Evolutionary conservation across 1,140 invertebrate genomes (phyloP).

Genomic region (Phortica variegata): DNA sequence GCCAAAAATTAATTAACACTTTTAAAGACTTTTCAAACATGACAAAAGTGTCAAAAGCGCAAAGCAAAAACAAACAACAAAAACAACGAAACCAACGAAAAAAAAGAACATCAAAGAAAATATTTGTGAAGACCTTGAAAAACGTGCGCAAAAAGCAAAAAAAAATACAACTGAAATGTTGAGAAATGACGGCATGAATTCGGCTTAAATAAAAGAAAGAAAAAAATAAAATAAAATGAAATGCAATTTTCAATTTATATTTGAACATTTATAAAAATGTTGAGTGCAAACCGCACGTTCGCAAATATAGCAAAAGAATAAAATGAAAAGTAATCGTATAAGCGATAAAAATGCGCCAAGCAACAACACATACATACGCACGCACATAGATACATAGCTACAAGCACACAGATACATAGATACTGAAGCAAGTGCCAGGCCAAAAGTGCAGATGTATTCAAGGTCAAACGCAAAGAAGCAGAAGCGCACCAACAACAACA

Average conservation of each 20-base stretch:
- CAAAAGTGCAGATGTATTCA: constrained; percentile 47
- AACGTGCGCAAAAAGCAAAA: constrained; percentile 13
- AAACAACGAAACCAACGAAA: no score
- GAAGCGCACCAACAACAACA: constrained; percentile 17
- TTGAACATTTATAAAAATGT: constrained; percentile 3
- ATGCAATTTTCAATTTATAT: no score
- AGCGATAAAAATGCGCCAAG: constrained; percentile 14
- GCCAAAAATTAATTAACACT: no score
- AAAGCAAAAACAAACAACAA: no score
- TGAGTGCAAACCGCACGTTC: constrained; percentile 2
- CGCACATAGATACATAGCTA: constrained; percentile 9
- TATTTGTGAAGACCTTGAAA: no score
- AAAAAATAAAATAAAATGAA: constrained; percentile 14
- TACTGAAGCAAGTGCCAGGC: constrained; percentile 27
- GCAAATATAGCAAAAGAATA: constrained; percentile 9
- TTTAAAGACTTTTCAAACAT: no score
- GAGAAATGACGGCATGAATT: constrained; percentile 24
- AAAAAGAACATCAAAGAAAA: no score
- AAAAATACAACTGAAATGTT: constrained; percentile 19
- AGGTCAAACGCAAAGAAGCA: constrained; percentile 46
- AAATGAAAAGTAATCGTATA: constrained; percentile 12
- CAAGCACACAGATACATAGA: constrained; percentile 6
- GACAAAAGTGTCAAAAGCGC: no score
- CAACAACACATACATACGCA: constrained; percentile 8
- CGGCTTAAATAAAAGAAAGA: neutral